Conservation (phyloP, 1,140 invertebrate species). For the Galleria mellonella region DNA sequence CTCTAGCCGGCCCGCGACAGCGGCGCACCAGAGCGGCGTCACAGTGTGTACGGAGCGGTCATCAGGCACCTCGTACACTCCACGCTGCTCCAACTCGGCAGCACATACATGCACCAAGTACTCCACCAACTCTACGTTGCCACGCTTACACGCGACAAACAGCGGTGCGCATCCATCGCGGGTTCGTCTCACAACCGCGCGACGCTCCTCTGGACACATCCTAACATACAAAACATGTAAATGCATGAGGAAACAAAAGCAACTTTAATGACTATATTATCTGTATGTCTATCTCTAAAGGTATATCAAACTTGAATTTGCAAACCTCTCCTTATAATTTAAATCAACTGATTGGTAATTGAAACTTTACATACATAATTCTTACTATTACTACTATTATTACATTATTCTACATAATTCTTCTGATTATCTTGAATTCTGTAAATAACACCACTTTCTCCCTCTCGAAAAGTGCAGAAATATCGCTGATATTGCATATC, state of each 20-base stretch:
- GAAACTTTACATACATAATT: too few species aligned
- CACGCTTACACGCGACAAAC: slow-evolving; percentile 89
- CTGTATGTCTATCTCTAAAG: too few species aligned
- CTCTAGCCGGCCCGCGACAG: slow-evolving; percentile 88
- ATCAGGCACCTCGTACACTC: slow-evolving; percentile 78
- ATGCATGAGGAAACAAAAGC: not conserved
- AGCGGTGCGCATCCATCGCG: slow-evolving; percentile 89
- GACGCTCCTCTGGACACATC: slow-evolving; percentile 73
- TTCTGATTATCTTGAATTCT: too few species aligned
- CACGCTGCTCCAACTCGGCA: slow-evolving; percentile 90
- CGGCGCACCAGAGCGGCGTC: slow-evolving; percentile 94
- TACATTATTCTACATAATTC: too few species aligned
- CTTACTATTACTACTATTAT: too few species aligned
- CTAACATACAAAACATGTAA: slow-evolving; percentile 16
- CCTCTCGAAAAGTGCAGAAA: too few species aligned
- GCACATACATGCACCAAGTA: slow-evolving; percentile 88
- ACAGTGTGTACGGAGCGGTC: slow-evolving; percentile 82
- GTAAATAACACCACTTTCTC: too few species aligned
- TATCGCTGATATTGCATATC: too few species aligned
- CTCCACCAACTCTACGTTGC: slow-evolving; percentile 91
- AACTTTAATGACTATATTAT: too few species aligned
- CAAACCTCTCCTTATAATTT: too few species aligned
- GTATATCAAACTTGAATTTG: too few species aligned
- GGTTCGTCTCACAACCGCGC: slow-evolving; percentile 78
- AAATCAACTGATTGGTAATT: too few species aligned